Evolutionary conservation across 2,888 invertebrate genomes (phyloP), one percentile per base, ranked within the genome.

Genomic region (Eupithecia pulchellata): DNA sequence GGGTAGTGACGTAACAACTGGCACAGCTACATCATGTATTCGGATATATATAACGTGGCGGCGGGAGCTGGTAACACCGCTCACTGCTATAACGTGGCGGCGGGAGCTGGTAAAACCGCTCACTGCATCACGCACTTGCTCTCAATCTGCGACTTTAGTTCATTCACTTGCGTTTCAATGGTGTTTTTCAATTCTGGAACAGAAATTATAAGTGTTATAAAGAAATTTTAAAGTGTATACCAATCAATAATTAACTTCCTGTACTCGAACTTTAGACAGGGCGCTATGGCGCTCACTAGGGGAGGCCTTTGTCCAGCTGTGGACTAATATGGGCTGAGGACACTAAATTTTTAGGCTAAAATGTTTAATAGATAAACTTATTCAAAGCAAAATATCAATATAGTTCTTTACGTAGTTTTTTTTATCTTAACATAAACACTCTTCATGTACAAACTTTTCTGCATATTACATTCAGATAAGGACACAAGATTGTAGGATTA

Each of bases 91-190:
- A 76, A 73, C 69, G 71, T 73, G 76, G 72, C 74, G 78, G 77
- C 71, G 71, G 73, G 52, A 25, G 52, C 52, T 52, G 52, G 52
- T 25, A 25, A 4, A 20, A 52, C 71, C 75, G 86, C 88, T 98
- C 97, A 98, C 97, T 98, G 98, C 96, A 98, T 97, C 94, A 97
- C 97, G 96, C 98, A 98, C 96, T 98, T 98, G 95, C 98, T 98
- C 96, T 98, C 98, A 95, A 98, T 97, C 95, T 98, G 98, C 92
- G 98, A 97, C 96, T 98, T 98, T 94, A 98, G 96, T 96, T 98
- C 98, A 95, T 97, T 98, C 95, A 98, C 98, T 96, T 98, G 98
- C 93, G 98, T 97, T 95, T 98, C 98, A 96, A 98, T 97, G 95
- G 98, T 97, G 95, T 98, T 98, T 96, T 98, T 98, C 96, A 98